Percentiles rank a stretch among this genome's conserved stretches.
Evolutionary conservation across 2,113 vertebrate genomes (phyloP).

Genomic region (Lophius piscatorius): DNA sequence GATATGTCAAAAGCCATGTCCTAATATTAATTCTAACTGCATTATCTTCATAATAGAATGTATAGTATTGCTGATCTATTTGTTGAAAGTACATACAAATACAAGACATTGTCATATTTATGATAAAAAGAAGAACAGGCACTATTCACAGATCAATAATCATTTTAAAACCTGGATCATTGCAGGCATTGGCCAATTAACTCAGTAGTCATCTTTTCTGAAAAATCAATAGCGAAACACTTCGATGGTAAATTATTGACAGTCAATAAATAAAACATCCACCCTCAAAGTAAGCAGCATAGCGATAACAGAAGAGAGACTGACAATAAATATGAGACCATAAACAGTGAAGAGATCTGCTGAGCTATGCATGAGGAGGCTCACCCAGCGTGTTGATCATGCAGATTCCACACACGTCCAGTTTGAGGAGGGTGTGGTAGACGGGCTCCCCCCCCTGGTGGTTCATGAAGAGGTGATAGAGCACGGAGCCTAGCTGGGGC

Average conservation of each 20-base stretch:
- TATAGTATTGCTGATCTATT: too few relatives aligned
- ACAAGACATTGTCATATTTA: too few relatives aligned
- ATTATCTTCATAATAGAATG: too few relatives aligned
- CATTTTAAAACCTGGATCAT: conserved; percentile 23
- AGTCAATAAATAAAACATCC: conserved; percentile 40
- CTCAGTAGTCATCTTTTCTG: conserved; percentile 24
- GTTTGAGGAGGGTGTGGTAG: conserved; percentile 89
- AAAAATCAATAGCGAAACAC: conserved; percentile 47
- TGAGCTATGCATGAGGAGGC: not conserved
- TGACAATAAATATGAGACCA: not conserved
- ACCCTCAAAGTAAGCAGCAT: conserved; percentile 15
- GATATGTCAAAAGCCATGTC: too few relatives aligned
- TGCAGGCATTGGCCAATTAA: conserved; percentile 12
- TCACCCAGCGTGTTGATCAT: conserved; percentile 91
- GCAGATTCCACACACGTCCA: conserved; percentile 94
- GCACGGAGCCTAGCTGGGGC: conserved; percentile 89
- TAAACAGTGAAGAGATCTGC: not conserved
- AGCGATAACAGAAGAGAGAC: conserved; percentile 10
- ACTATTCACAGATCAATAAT: too few relatives aligned
- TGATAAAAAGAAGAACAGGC: too few relatives aligned
- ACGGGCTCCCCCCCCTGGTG: conserved; percentile 88
- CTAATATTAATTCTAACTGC: too few relatives aligned
- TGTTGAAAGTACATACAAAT: too few relatives aligned
- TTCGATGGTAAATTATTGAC: conserved; percentile 29
- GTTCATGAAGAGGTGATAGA: conserved; percentile 96